Base-by-base conservation (phyloP, 2,888 invertebrate species). In the Ectemnius lituratus region DNA sequence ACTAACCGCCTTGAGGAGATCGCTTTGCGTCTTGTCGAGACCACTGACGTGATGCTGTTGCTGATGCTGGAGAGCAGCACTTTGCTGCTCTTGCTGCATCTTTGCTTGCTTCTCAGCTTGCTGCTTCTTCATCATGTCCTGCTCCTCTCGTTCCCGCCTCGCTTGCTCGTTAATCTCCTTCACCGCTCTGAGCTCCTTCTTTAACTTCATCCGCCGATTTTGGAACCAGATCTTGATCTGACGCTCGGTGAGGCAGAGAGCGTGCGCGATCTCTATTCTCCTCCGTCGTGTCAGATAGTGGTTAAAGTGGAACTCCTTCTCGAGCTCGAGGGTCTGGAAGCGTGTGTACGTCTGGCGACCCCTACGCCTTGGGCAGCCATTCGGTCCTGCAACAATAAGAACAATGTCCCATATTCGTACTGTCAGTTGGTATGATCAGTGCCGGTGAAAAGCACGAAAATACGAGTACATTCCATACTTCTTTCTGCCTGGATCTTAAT, bases 201-300 rank as follows among this genome's bases (percentile, higher is more conserved):
- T 98, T 92, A 97, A 93, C 91, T 98, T 98, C 98, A 98, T 98
- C 88, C 98, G 95, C 84, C 98, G 94, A 91, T 98, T 98, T 92
- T 98, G 98, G 93, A 98, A 97, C 97, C 97, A 97, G 91, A 97
- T 98, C 93, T 98, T 98, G 90, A 98, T 98, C 93, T 98, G 98
- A 88, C 98, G 93, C 92, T 98, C 98, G 86, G 98, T 98, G 87
- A 98, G 94, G 92, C 98, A 97, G 75, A 99, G 95, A 70, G 97
- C 97, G 92, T 98, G 98, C 60, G 98, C 98, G 86, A 98, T 98
- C 92, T 99, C 98, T 92, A 98, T 98, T 92, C 98, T 94, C 91
- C 98, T 95, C 91, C 98, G 94, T 90, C 99, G 94, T 87, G 98
- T 98, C 91, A 99, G 94, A 92, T 99, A 99, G 91, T 98, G 98